These are phyloP conservation scores for Mizuhopecten yessoensis DNA, from an alignment of 1,140 invertebrate species.

Conservation along the genomic window DNA sequence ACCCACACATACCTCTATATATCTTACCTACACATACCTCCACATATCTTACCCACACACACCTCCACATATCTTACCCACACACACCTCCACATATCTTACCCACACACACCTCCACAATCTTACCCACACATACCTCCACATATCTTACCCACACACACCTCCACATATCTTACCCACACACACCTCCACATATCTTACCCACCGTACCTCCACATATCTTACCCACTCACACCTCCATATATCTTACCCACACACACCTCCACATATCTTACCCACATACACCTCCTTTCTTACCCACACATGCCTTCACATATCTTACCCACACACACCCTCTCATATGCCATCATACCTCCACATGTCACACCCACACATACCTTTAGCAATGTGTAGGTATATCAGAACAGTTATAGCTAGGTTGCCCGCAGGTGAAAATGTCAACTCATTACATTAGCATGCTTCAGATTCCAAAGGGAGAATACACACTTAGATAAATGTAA, in stretches of 20 bases:
- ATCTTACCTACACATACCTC: too few species aligned
- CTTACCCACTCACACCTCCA: neutral
- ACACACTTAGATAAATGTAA: constrained; percentile 39
- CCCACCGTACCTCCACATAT: neutral
- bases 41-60: too few species aligned
- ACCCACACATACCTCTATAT: too few species aligned
- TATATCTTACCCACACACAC: neutral
- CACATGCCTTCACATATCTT: neutral
- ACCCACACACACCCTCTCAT: too few species aligned
- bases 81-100: too few species aligned
- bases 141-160: too few species aligned
- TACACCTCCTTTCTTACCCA: neutral
- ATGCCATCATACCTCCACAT: neutral
- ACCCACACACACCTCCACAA: too few species aligned
- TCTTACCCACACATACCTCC: too few species aligned
- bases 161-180: too few species aligned
- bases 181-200: too few species aligned
- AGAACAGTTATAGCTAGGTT: constrained; percentile 14
- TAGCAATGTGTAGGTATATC: constrained; percentile 26
- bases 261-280: neutral
- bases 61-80: too few species aligned
- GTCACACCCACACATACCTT: neutral
- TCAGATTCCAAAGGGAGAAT: constrained; percentile 34
- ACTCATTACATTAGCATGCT: constrained; percentile 38
- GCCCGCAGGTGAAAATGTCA: constrained; percentile 36